These are phyloP conservation scores for Acanthosepion pharaonis DNA, from an alignment of 2,888 invertebrate genomes.

Conservation along the genomic window DNA sequence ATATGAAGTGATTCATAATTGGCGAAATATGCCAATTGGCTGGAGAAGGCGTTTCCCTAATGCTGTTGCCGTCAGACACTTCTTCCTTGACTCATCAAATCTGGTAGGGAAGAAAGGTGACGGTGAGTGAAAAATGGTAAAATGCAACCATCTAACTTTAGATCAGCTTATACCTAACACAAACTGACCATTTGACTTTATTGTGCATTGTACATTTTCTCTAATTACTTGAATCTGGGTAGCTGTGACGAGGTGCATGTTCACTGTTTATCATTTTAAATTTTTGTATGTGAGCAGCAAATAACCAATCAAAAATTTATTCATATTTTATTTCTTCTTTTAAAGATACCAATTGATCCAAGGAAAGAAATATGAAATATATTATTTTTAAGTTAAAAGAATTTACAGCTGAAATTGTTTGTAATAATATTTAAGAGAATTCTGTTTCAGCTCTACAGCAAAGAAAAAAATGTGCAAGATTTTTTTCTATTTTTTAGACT, in stretches of 20 bases:
- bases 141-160: not conserved
- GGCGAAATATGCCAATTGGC: slow-evolving; percentile 43
- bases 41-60: slow-evolving; percentile 36
- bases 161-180: not conserved
- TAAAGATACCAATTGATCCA: not conserved
- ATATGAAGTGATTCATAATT: slow-evolving; percentile 39
- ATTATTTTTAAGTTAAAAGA: no score
- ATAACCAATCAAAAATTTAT: not conserved
- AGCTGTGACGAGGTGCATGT: not conserved
- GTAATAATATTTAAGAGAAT: no score
- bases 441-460: no score
- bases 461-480: no score
- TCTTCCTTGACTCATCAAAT: not conserved
- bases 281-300: not conserved
- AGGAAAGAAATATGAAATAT: no score
- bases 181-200: not conserved
- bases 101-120: not conserved
- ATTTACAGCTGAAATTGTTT: no score
- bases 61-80: not conserved
- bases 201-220: not conserved
- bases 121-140: not conserved
- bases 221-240: not conserved
- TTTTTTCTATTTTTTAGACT: no score
- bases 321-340: not conserved
- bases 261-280: not conserved